Percentiles rank a stretch among this genome's conserved stretches.
phyloP scores from a whole-genome alignment of 2,888 invertebrate species.

The Melanostoma scalare region DNA sequence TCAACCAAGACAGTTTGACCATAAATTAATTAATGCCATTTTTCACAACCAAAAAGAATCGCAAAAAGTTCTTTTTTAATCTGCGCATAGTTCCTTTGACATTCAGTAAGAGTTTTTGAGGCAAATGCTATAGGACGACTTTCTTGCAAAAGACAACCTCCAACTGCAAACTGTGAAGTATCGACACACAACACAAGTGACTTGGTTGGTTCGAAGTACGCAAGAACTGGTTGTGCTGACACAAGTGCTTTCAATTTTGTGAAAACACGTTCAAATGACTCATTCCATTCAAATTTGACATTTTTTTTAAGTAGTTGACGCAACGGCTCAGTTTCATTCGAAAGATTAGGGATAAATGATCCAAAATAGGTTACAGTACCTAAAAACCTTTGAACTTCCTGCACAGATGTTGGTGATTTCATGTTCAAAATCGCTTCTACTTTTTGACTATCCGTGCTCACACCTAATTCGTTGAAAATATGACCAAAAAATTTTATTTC shows the following conservation, averaged over 20 bases:
- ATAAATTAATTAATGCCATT: conserved; percentile 74
- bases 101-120: conserved; percentile 38
- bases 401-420: conserved; percentile 12
- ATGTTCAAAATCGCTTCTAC: conserved; percentile 39
- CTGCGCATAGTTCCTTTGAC: conserved; percentile 49
- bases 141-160: too few relatives aligned
- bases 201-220: conserved; percentile 5
- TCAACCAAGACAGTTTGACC: conserved; percentile 29
- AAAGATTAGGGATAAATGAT: neutral
- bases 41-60: conserved; percentile 75
- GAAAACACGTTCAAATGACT: conserved; percentile 23
- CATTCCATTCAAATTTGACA: conserved; percentile 47
- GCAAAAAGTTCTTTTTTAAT: conserved; percentile 77
- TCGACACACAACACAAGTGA: conserved; percentile 55
- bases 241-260: conserved; percentile 42
- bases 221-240: conserved; percentile 26
- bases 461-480: conserved; percentile 27
- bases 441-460: conserved; percentile 18
- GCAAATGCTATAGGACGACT: conserved; percentile 56
- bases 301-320: conserved; percentile 7
- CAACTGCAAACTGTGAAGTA: conserved; percentile 53
- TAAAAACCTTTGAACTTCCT: conserved; percentile 41
- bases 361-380: conserved; percentile 34
- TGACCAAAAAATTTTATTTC: conserved; percentile 25
- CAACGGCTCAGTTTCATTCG: neutral